Conservation (phyloP, 2,888 invertebrate genomes). For the Pemphredon lugubris region DNA sequence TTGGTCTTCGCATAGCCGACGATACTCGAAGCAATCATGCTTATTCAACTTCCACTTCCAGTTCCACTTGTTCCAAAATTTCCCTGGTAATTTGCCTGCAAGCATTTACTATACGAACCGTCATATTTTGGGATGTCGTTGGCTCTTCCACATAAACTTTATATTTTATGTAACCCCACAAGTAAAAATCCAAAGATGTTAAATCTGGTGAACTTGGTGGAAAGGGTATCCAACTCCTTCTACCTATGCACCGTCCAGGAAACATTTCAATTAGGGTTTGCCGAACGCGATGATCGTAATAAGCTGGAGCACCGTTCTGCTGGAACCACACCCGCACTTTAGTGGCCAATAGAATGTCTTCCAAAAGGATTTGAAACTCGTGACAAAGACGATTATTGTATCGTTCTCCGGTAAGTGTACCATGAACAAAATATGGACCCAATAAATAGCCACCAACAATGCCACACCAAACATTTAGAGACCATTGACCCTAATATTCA, state of each 20-base stretch:
- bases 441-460: conserved; percentile 9
- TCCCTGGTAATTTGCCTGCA: background rate
- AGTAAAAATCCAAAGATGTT: conserved; percentile 9
- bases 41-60: too few relatives aligned
- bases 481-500: conserved; percentile 10
- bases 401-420: conserved; percentile 17
- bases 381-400: background rate
- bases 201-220: conserved; percentile 10
- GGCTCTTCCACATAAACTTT: conserved; percentile 1
- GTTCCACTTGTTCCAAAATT: conserved; percentile 2
- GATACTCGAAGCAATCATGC: too few relatives aligned
- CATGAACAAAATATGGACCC: conserved; percentile 14
- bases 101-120: background rate
- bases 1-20: too few relatives aligned
- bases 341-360: conserved; percentile 4
- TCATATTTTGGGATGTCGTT: background rate
- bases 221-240: conserved; percentile 7
- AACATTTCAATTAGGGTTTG: too few relatives aligned
- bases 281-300: too few relatives aligned
- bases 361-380: background rate
- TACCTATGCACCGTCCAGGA: conserved; percentile 3
- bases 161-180: conserved; percentile 2
- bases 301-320: too few relatives aligned
- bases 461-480: conserved; percentile 12
- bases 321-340: conserved; percentile 12